These are phyloP conservation scores for Scaptodrosophila latifasciaeformis DNA, from an alignment of 2,888 invertebrate species.

Conservation along the genomic window DNA sequence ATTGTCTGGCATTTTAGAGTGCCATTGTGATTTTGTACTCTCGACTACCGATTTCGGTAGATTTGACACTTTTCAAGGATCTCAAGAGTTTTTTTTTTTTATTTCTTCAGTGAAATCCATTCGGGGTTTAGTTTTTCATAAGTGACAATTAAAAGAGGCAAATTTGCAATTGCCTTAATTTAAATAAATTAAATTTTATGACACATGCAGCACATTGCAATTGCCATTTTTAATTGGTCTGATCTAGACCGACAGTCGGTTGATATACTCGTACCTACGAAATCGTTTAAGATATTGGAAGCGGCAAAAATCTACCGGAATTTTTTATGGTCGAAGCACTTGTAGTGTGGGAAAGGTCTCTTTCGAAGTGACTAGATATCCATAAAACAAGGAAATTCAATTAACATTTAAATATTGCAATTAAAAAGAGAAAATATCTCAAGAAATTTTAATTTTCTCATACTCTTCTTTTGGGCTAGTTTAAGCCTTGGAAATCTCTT, in stretches of 20 bases:
- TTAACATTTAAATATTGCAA: slow-evolving; percentile 33
- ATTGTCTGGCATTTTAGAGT: slow-evolving; percentile 33
- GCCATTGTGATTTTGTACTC: too few relatives aligned
- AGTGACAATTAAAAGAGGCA: slow-evolving; percentile 62
- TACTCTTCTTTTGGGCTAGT: too few relatives aligned
- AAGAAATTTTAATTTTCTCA: too few relatives aligned
- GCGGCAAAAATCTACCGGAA: too few relatives aligned
- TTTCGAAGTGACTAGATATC: too few relatives aligned
- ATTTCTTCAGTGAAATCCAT: slow-evolving; percentile 1
- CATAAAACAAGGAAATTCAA: slow-evolving; percentile 30
- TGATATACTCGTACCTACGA: background rate
- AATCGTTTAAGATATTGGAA: too few relatives aligned
- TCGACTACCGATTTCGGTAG: too few relatives aligned
- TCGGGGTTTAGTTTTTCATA: background rate
- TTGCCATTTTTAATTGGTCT: slow-evolving; percentile 69
- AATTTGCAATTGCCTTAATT: slow-evolving; percentile 62
- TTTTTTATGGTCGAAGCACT: too few relatives aligned
- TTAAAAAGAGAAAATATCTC: slow-evolving; percentile 14
- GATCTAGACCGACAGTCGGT: slow-evolving; percentile 59
- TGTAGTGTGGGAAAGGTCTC: slow-evolving; percentile 3
- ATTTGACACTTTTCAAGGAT: too few relatives aligned
- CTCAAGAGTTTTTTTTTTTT: slow-evolving; percentile 24
- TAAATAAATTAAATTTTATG: slow-evolving; percentile 71
- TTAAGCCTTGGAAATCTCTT: too few relatives aligned
- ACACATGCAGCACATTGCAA: slow-evolving; percentile 57